Evolutionary conservation across 2,797 vertebrate genomes (phyloP).

Genomic region (Sebastes oblongus): DNA sequence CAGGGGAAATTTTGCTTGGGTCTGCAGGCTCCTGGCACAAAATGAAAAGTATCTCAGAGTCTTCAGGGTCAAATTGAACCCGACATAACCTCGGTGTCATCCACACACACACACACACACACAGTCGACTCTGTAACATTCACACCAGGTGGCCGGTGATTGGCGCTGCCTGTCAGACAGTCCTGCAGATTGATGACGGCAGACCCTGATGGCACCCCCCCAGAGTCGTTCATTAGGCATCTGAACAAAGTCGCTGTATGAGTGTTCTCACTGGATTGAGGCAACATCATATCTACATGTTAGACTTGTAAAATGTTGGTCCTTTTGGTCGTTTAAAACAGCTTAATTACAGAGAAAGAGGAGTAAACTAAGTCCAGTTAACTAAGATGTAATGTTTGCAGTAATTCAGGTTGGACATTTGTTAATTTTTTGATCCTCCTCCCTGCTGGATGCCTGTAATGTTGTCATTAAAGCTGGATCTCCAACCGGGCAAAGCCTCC

Average conservation of each 20-base stretch:
- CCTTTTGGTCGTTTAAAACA: background rate
- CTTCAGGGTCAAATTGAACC: background rate
- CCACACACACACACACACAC: background rate
- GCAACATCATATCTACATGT: background rate
- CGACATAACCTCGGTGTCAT: background rate
- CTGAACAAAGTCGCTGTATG: background rate
- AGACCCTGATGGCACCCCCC: slow-evolving; percentile 22
- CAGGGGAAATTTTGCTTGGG: too few species aligned
- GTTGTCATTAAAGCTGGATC: background rate
- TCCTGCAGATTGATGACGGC: slow-evolving; percentile 41
- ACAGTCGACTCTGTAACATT: background rate
- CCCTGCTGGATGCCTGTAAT: background rate
- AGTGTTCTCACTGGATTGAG: background rate
- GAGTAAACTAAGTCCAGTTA: too few species aligned
- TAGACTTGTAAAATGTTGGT: background rate
- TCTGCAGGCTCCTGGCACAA: background rate
- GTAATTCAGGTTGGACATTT: too few species aligned
- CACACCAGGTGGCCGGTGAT: slow-evolving; percentile 52
- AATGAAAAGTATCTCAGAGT: background rate
- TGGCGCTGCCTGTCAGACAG: slow-evolving; percentile 42
- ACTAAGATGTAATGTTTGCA: too few species aligned
- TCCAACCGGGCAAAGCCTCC: background rate
- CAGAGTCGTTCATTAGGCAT: slow-evolving; percentile 34
- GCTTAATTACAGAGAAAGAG: too few species aligned
- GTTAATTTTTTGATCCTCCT: background rate